These are phyloP conservation scores for Micronisus gabar DNA, from an alignment of 2,113 vertebrate species.

Conservation along the genomic window DNA sequence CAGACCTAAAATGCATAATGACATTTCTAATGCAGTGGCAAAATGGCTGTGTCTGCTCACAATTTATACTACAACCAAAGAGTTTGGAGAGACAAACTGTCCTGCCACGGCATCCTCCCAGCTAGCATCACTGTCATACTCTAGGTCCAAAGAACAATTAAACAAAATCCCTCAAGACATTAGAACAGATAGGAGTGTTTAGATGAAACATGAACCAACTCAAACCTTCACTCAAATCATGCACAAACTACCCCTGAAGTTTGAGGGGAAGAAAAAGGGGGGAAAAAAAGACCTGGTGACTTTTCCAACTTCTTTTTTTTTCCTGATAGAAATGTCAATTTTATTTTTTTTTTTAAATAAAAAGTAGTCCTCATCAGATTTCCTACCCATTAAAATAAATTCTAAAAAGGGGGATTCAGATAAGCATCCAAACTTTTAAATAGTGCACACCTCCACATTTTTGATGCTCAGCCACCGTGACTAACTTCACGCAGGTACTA, in stretches of 20 bases:
- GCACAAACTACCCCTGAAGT: not conserved
- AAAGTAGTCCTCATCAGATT: not conserved
- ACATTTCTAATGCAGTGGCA: not conserved
- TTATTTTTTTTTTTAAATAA: not conserved
- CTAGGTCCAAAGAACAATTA: not conserved
- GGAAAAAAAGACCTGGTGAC: rapidly evolving
- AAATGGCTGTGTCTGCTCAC: not conserved
- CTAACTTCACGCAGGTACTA: not conserved
- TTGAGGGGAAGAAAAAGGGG: not conserved
- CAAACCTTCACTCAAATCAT: not conserved
- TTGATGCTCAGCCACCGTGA: not conserved
- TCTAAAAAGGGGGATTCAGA: not conserved
- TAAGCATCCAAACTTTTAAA: not conserved
- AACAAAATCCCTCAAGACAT: not conserved
- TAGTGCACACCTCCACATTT: not conserved
- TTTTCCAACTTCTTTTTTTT: not conserved
- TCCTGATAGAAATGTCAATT: not conserved
- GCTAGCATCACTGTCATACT: not conserved
- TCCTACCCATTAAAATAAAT: not conserved
- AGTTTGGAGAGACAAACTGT: not conserved
- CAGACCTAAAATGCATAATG: not conserved
- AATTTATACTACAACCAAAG: rapidly evolving
- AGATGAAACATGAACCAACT: not conserved
- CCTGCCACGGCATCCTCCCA: not conserved
- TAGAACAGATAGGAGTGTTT: not conserved